Evolutionary conservation across 2,797 vertebrate genomes (phyloP).

Genomic region (Cirrhinus molitorella): DNA sequence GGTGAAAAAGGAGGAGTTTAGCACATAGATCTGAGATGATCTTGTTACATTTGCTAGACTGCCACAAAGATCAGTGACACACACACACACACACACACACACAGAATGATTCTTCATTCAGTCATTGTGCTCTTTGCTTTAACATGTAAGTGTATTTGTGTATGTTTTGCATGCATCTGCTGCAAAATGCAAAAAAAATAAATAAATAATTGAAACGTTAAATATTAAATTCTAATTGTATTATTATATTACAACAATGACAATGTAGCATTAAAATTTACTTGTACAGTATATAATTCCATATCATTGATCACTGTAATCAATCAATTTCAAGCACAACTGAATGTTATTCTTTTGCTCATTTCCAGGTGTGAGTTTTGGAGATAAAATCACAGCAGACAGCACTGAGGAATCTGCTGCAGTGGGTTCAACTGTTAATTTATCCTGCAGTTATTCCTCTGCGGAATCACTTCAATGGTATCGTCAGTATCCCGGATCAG

Average conservation of each 20-base stretch:
- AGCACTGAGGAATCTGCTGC: neutral
- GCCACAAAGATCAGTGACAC: slow-evolving; percentile 1
- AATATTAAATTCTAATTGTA: no score
- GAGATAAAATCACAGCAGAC: slow-evolving; percentile 10
- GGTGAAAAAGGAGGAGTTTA: neutral
- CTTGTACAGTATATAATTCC: no score
- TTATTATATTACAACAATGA: neutral
- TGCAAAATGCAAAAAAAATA: no score
- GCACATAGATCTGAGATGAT: neutral
- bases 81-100: no score
- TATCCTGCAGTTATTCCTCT: slow-evolving; percentile 15
- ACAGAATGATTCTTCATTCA: neutral
- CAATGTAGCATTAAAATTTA: neutral
- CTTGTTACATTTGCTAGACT: neutral
- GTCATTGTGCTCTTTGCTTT: neutral
- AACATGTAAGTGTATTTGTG: neutral
- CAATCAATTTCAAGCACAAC: neutral
- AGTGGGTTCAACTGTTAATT: neutral
- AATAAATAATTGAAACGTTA: no score
- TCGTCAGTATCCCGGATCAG: slow-evolving; percentile 11
- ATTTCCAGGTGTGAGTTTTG: slow-evolving; percentile 2
- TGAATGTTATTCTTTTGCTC: neutral
- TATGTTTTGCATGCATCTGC: neutral
- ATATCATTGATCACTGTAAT: no score
- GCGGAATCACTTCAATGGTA: neutral